These are phyloP conservation scores for Colletes latitarsis DNA, from an alignment of 1,140 invertebrate genomes.

Conservation along the genomic window DNA sequence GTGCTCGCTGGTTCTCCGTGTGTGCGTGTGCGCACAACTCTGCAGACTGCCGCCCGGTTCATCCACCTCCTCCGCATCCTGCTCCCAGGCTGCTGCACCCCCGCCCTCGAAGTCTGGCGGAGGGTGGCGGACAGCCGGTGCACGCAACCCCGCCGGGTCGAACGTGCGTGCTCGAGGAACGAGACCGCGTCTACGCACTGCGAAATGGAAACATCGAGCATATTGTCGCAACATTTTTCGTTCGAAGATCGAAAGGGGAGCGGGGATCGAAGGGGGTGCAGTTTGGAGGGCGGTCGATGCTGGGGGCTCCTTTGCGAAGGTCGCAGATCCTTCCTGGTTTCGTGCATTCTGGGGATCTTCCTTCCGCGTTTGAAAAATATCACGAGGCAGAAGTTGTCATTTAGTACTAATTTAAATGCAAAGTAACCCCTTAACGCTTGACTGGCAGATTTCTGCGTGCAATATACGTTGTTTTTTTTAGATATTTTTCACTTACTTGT, in stretches of 20 bases:
- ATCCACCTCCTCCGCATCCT: constrained; percentile 76
- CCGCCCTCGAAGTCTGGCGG: constrained; percentile 56
- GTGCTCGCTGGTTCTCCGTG: neutral
- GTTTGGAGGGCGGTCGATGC: neutral
- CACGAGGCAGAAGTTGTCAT: too few species aligned
- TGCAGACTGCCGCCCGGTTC: constrained; percentile 76
- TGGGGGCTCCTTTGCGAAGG: constrained; percentile 20
- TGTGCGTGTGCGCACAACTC: constrained; percentile 47
- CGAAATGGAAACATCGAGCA: constrained; percentile 29
- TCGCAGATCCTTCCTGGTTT: constrained; percentile 17
- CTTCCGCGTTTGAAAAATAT: too few species aligned
- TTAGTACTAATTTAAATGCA: too few species aligned
- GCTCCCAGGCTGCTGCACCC: constrained; percentile 74
- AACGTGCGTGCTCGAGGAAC: constrained; percentile 54
- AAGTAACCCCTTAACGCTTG: too few species aligned
- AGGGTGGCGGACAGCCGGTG: constrained; percentile 59
- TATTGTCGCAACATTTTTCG: neutral
- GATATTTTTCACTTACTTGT: too few species aligned
- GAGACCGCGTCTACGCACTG: constrained; percentile 17
- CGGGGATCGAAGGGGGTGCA: constrained; percentile 6
- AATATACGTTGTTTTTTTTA: too few species aligned
- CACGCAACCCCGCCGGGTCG: constrained; percentile 57
- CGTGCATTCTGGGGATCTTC: neutral
- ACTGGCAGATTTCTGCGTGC: too few species aligned
- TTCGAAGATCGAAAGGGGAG: neutral